Conservation (phyloP, 2,888 invertebrate species). For the Eudemis profundana region DNA sequence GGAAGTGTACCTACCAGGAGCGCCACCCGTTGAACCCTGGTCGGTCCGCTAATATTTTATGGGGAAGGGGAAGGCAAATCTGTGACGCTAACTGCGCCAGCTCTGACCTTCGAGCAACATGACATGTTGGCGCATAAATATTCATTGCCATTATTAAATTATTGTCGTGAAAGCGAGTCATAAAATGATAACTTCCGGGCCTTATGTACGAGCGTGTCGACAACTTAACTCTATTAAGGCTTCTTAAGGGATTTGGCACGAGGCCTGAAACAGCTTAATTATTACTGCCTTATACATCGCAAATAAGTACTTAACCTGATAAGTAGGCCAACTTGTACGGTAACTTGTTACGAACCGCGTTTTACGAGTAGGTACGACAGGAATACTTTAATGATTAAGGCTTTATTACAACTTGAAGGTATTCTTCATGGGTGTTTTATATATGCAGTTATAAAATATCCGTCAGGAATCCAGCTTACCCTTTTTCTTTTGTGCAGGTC, state of each 20-base stretch:
- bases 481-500: constrained; percentile 80
- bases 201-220: constrained; percentile 26
- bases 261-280: constrained; percentile 37
- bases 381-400: neutral
- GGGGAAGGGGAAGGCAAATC: constrained; percentile 35
- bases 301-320: constrained; percentile 31
- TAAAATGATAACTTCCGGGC: constrained; percentile 39
- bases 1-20: constrained; percentile 20
- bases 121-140: constrained; percentile 40
- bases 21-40: constrained; percentile 23
- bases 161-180: constrained; percentile 36
- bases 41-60: constrained; percentile 37
- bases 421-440: neutral
- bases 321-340: constrained; percentile 22
- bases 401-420: constrained; percentile 6
- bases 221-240: constrained; percentile 38
- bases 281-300: constrained; percentile 39
- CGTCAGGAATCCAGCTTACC: too few relatives aligned
- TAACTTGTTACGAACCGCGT: constrained; percentile 5
- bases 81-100: constrained; percentile 32
- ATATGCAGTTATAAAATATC: too few relatives aligned
- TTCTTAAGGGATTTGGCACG: constrained; percentile 36
- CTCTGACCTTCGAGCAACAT: constrained; percentile 40
- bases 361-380: constrained; percentile 4
- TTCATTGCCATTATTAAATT: constrained; percentile 41